Evolutionary conservation across 2,888 invertebrate genomes (phyloP).

Genomic region (Ophioninae sp.): DNA sequence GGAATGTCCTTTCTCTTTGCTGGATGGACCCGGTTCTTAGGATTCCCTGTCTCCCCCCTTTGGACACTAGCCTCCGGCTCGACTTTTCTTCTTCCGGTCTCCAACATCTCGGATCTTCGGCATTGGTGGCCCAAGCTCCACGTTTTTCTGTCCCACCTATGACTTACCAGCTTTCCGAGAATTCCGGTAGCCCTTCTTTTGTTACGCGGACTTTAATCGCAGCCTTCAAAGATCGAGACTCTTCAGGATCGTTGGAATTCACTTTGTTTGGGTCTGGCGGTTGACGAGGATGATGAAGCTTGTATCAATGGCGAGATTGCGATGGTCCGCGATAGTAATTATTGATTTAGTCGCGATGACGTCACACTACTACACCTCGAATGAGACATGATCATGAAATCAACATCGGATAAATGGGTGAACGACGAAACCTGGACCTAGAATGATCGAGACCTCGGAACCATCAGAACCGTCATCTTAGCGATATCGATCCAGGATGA

Average conservation of each 20-base stretch:
- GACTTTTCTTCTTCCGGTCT: constrained; percentile 24
- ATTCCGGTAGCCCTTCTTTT: background rate
- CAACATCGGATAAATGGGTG: too few species aligned
- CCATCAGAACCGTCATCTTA: too few species aligned
- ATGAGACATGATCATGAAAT: too few species aligned
- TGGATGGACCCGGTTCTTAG: constrained; percentile 29
- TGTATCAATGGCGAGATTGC: too few species aligned
- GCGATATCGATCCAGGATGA: too few species aligned
- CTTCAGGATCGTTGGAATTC: background rate
- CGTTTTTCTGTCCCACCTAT: background rate
- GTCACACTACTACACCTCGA: too few species aligned
- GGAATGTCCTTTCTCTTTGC: constrained; percentile 36
- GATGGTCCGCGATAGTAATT: background rate
- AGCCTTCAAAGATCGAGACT: background rate
- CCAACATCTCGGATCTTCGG: constrained; percentile 9
- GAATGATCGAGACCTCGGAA: too few species aligned
- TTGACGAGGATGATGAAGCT: background rate
- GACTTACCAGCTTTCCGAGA: background rate
- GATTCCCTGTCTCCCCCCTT: background rate
- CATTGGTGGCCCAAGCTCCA: background rate
- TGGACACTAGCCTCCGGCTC: background rate
- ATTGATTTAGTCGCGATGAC: too few species aligned
- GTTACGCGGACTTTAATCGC: background rate
- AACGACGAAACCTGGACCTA: too few species aligned
- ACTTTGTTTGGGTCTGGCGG: background rate